phyloP scores from a whole-genome alignment of 2,888 invertebrate species.

The Lepetodrilus schrolli region DNA sequence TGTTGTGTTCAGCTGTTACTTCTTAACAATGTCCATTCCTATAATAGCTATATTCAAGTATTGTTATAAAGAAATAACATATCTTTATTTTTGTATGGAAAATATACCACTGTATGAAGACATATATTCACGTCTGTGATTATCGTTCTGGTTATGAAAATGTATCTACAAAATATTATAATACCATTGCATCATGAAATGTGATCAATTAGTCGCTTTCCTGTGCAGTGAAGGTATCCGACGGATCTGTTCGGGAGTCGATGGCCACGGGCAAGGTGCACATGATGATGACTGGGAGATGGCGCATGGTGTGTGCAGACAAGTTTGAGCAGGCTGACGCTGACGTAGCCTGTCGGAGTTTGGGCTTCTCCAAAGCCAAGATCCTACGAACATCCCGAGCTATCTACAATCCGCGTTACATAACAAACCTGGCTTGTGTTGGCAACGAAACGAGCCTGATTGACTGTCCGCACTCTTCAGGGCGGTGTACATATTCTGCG shows the following conservation, averaged over 20 bases:
- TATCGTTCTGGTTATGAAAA: too few relatives aligned
- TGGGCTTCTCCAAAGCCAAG: slow-evolving; percentile 77
- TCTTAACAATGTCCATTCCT: too few relatives aligned
- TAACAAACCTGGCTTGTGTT: slow-evolving; percentile 49
- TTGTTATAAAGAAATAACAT: too few relatives aligned
- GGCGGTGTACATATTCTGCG: slow-evolving; percentile 37
- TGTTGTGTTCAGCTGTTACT: too few relatives aligned
- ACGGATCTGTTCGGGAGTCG: slow-evolving; percentile 35
- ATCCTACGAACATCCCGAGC: slow-evolving; percentile 14
- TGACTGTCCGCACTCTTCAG: slow-evolving; percentile 43
- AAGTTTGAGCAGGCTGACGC: slow-evolving; percentile 82
- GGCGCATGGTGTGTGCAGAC: slow-evolving; percentile 85
- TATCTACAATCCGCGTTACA: slow-evolving; percentile 35
- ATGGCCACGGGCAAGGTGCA: slow-evolving; percentile 37
- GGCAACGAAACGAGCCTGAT: slow-evolving; percentile 41
- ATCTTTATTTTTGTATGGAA: too few relatives aligned
- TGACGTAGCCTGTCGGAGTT: slow-evolving; percentile 81
- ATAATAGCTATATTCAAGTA: too few relatives aligned
- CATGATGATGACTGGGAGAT: slow-evolving; percentile 66
- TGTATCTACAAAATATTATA: too few relatives aligned
- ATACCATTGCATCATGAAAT: neutral
- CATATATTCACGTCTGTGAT: too few relatives aligned
- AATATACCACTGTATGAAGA: too few relatives aligned
- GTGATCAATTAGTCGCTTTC: neutral
- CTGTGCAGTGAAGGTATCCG: slow-evolving; percentile 45